Evolutionary conservation across 2,113 vertebrate species (phyloP).

Genomic region (Telmatochromis brichardi): DNA sequence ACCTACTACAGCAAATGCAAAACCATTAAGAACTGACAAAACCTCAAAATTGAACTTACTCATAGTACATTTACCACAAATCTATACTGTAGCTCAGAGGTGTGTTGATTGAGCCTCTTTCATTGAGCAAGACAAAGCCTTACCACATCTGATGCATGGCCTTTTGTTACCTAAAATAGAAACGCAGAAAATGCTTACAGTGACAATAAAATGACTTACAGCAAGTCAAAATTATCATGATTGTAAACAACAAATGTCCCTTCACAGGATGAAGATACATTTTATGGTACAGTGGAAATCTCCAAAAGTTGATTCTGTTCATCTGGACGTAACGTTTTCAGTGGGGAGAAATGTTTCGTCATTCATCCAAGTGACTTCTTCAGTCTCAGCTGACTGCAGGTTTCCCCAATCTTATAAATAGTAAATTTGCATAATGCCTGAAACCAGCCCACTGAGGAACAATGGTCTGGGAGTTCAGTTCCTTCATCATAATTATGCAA

Average conservation of each 20-base stretch:
- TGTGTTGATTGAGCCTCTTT: not conserved
- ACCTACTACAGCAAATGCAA: not conserved
- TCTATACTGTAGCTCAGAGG: not conserved
- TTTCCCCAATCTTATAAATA: too few relatives aligned
- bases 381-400: too few relatives aligned
- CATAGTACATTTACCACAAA: not conserved
- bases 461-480: too few relatives aligned
- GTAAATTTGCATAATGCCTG: too few relatives aligned
- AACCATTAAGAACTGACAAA: not conserved
- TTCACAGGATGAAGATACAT: not conserved
- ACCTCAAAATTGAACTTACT: not conserved
- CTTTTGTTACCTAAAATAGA: not conserved
- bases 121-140: not conserved
- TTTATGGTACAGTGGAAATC: not conserved
- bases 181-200: not conserved
- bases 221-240: too few relatives aligned
- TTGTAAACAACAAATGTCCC: not conserved
- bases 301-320: too few relatives aligned
- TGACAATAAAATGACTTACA: accelerated
- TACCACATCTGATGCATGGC: not conserved
- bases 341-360: too few relatives aligned
- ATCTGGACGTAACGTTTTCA: too few relatives aligned
- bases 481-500: too few relatives aligned
- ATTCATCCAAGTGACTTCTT: too few relatives aligned
- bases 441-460: too few relatives aligned